Base-by-base conservation (phyloP, 2,113 vertebrate genomes). In the Semicossyphus pulcher region DNA sequence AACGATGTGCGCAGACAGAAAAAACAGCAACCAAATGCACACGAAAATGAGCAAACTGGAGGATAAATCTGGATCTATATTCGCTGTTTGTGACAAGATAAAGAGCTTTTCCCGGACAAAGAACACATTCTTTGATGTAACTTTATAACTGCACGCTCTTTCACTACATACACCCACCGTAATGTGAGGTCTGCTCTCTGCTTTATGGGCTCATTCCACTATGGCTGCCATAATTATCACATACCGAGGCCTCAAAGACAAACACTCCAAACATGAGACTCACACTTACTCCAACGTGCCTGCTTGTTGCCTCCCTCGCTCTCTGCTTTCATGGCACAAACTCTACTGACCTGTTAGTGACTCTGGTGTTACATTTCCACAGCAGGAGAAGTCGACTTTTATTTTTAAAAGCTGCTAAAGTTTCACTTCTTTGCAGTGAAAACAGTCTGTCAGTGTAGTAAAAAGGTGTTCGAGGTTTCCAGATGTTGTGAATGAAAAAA, bases 191-290 rank as follows among this genome's bases (percentile, higher is more conserved):
- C 53, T 66, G 70, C 69, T 77, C 72, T 81, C 52, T 69, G 72
- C 80, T 86, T 89, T 78, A 79, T 78, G 80, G 74, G 54, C 84
- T 53, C 62, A 58, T 84, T 87, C 63, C 78, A 70, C 79, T 70
- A 81, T 41, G 68, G 80, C 81, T 78, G 85, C 86, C 80, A 86
- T 89, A 90, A 89, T 91, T 86, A 92, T 77, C 70, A 84, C 89
- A 89, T 90, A 82, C 83, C 79, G 48, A 57, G 73, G 72, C 69
- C 28, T 65, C 65, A 76, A 88, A 88, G 41, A 82, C 85, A 89
- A 87, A 90, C 80, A 76, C 41, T 29, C 45, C 25, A 75, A 84
- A 78, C 81, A 59, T 47, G 57, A 82, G 66, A 72, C 72, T 77
- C 61, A 65, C 70, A 51, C 52, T 62, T 64, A 29, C 56, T 51